Evolutionary conservation across 2,113 vertebrate species (phyloP).

Genomic region (Notarius quadriscutis): DNA sequence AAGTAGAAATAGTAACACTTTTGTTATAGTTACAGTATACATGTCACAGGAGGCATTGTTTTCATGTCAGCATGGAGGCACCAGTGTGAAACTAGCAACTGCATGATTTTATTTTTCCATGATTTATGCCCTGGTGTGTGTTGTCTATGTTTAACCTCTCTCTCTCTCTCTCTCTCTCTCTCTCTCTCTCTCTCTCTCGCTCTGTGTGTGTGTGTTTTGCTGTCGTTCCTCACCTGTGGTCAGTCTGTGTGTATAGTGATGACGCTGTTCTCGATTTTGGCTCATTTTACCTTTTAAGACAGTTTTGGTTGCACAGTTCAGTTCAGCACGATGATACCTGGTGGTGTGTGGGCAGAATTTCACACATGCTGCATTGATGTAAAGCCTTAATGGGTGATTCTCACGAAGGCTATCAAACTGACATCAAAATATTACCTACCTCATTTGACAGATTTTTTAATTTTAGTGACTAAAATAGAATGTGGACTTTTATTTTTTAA

Average conservation of each 20-base stretch:
- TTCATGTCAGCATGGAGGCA: background rate
- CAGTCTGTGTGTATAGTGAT: background rate
- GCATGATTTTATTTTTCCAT: background rate
- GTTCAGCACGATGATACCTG: background rate
- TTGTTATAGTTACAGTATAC: background rate
- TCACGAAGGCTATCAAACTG: too few relatives aligned
- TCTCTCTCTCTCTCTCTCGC: too few relatives aligned
- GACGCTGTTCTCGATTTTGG: background rate
- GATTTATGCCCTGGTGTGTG: background rate
- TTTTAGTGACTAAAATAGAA: too few relatives aligned
- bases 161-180: too few relatives aligned
- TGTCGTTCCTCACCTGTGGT: background rate
- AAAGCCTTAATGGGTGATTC: too few relatives aligned
- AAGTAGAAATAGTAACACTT: background rate
- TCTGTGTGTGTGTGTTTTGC: background rate
- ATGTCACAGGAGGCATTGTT: background rate
- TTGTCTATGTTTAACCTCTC: constrained; percentile 27
- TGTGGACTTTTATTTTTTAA: too few relatives aligned
- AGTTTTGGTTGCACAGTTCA: background rate
- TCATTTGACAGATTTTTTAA: too few relatives aligned
- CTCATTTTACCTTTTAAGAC: background rate
- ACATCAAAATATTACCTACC: too few relatives aligned
- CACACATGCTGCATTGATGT: background rate
- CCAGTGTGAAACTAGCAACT: background rate
- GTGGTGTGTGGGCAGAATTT: constrained; percentile 10